Base-by-base conservation (phyloP, 2,888 invertebrate species). In the Hecatera dysodea region DNA sequence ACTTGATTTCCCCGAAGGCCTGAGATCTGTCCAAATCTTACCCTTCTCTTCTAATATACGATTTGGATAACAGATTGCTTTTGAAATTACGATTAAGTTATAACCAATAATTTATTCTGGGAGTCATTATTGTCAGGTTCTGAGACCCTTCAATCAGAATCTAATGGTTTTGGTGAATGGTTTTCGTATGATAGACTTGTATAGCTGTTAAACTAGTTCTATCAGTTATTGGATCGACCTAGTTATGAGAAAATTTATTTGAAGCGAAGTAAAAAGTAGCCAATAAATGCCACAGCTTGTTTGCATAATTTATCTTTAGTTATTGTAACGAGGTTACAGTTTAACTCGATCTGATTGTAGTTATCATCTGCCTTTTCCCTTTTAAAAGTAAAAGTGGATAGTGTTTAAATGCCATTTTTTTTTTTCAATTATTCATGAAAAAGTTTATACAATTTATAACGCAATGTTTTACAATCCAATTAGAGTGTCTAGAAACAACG, bases 1-100 rank as follows among this genome's bases (percentile, higher is more conserved):
- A 83, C 86, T 88, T 92, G 92, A 91, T 92, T 92, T 92, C 91
- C 90, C 91, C 83, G 71, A 87, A 90, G 91, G 86, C 87, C 64
- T 61, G 67, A 82, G 84, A 85, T 81, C 82, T 80, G 78, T 81
- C 84, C 73, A 85, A 82, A 83, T 81, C 86, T 85, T 85, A 89
- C 88, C 89, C 89, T 87, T 87, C 88, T 81, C 83, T 82, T 86
- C 63, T 74, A 79, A 85, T 84, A 86, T 84, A 86, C 85, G 86
- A 83, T 80, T 82, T 78, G 76, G 81, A 80, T 85, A 87, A 85
- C 84, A 83, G 84, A 88, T 88, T 85, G 88, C 86, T 86, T 84
- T 82, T 78, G 78, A 86, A 84, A 88, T 87, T 78, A 84, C 81
- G 78, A 88, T 87, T 84, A 84, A 78, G 64, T 75, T 70, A 67